Conservation (phyloP, 2,797 vertebrate genomes). For the Eospalax fontanierii region DNA sequence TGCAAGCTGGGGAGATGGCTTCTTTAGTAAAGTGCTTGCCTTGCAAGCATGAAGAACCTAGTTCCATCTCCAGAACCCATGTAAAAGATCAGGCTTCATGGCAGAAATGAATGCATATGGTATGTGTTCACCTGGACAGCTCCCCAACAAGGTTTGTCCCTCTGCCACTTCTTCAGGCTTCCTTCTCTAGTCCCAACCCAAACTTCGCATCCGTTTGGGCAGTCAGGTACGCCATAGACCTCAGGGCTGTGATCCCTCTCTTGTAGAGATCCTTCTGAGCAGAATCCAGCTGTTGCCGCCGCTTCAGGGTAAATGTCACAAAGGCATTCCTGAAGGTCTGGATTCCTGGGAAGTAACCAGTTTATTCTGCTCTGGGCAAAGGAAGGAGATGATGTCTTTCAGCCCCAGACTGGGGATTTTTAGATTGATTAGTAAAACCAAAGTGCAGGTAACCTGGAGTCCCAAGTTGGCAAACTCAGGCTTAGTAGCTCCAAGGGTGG, state of each 20-base stretch:
- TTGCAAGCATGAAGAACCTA: not conserved
- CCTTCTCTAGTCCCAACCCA: not conserved
- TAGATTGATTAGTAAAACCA: not conserved
- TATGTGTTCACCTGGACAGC: not conserved
- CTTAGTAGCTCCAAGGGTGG: not conserved
- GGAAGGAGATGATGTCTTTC: not conserved
- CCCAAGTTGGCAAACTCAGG: not conserved
- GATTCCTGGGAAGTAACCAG: not conserved
- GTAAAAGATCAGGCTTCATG: not conserved
- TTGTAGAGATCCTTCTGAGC: not conserved
- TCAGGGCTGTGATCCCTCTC: not conserved
- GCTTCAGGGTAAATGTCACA: not conserved
- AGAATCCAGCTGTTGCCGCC: not conserved
- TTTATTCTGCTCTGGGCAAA: not conserved
- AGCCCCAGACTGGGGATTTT: not conserved
- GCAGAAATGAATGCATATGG: not conserved
- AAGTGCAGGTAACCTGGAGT: not conserved
- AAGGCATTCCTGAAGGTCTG: not conserved
- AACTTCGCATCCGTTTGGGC: not conserved
- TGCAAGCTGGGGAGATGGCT: not conserved
- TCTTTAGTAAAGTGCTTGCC: too few relatives aligned
- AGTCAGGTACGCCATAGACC: not conserved
- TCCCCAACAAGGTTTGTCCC: not conserved
- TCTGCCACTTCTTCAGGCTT: not conserved
- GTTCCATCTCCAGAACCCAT: not conserved